Percentiles rank a stretch among this genome's conserved stretches.
phyloP scores from a whole-genome alignment of 1,140 invertebrate genomes.

The Delia radicum region DNA sequence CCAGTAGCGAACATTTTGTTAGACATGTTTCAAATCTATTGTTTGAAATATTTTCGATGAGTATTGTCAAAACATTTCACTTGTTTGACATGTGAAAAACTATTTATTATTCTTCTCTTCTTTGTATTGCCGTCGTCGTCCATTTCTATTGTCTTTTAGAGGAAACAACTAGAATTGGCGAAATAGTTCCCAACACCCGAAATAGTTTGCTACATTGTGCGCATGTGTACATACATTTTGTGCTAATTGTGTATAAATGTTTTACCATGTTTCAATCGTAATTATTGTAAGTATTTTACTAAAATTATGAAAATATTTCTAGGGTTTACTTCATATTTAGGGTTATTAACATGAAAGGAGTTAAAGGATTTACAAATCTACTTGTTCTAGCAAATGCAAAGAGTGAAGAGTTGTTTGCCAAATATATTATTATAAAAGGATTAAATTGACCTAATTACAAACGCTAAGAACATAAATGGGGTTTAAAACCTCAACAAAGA shows the following conservation, averaged over 20 bases:
- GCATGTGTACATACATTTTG: background rate
- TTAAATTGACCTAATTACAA: constrained; percentile 6
- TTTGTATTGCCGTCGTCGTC: background rate
- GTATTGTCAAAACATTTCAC: background rate
- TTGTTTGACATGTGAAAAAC: background rate
- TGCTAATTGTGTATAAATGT: background rate
- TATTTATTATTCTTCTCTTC: background rate
- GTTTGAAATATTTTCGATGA: background rate
- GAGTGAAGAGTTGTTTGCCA: background rate
- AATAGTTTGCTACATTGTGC: background rate
- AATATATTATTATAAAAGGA: background rate
- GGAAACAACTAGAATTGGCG: background rate
- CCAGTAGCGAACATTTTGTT: background rate
- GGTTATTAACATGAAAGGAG: background rate
- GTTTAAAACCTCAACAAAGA: background rate
- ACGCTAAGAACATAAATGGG: background rate
- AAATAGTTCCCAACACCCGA: background rate
- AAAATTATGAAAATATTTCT: constrained; percentile 2
- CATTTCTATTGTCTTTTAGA: background rate
- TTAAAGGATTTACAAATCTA: constrained; percentile 8
- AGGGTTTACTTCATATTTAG: constrained; percentile 14
- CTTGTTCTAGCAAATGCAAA: background rate
- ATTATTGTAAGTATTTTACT: too few species aligned
- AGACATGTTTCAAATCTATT: background rate
- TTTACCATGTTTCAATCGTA: background rate